These are phyloP conservation scores for Rhizomys pruinosus DNA, from an alignment of 2,113 vertebrate genomes.

Conservation along the genomic window DNA sequence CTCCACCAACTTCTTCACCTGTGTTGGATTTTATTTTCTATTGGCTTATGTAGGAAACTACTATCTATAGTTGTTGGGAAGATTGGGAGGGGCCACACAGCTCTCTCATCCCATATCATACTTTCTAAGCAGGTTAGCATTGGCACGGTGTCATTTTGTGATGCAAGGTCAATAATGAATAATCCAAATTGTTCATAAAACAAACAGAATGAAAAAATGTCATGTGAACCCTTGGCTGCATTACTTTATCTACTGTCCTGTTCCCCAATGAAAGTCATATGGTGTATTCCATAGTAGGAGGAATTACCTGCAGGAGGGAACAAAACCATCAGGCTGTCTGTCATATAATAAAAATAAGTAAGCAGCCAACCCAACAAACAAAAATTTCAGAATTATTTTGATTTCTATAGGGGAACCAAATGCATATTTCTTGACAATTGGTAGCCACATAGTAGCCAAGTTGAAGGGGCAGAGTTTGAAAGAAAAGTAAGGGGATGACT, in stretches of 20 bases:
- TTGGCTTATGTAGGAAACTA: background rate
- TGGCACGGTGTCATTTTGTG: background rate
- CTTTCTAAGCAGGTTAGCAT: background rate
- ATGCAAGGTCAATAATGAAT: background rate
- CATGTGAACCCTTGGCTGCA: background rate
- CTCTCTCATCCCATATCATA: background rate
- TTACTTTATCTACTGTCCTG: background rate
- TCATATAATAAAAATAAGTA: background rate
- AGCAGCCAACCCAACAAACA: background rate
- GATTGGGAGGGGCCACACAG: background rate
- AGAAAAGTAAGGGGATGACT: background rate
- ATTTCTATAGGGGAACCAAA: background rate
- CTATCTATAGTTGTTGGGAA: background rate
- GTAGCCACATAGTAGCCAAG: background rate
- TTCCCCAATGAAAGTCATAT: background rate
- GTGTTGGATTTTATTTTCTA: background rate
- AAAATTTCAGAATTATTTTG: background rate
- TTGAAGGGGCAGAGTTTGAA: background rate
- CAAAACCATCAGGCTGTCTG: background rate
- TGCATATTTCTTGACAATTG: background rate
- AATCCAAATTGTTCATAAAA: background rate
- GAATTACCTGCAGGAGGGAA: background rate
- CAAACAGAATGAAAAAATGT: background rate
- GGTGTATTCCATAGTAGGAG: background rate
- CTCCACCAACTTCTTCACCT: background rate